A percentile compares a stretch with the other conserved stretches of the same genome.
phyloP scores from a whole-genome alignment of 2,797 vertebrate species.

The Lutjanus argentimaculatus region DNA sequence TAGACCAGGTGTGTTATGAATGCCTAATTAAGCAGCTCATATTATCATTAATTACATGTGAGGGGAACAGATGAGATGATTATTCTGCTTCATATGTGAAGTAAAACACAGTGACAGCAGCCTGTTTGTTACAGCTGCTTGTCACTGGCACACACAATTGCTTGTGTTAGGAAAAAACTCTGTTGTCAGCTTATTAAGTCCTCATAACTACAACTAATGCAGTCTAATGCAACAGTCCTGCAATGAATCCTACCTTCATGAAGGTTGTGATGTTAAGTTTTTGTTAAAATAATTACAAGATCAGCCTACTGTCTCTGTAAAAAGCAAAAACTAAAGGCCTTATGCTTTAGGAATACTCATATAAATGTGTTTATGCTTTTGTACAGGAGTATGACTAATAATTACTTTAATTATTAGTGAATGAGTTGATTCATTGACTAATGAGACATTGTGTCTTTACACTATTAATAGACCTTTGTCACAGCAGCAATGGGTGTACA shows the following conservation, averaged over 20 bases:
- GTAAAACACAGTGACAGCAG: background rate
- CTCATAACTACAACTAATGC: background rate
- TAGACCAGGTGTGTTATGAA: conserved; percentile 41
- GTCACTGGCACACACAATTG: background rate
- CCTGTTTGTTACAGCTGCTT: background rate
- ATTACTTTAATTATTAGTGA: background rate
- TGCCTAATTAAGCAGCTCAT: conserved; percentile 21
- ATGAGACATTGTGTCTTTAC: no score
- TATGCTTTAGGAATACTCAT: background rate
- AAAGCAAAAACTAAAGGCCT: background rate
- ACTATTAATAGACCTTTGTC: no score
- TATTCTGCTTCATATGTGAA: background rate
- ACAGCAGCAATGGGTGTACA: no score
- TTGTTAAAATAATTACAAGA: background rate
- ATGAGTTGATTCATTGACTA: no score
- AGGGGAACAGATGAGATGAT: background rate
- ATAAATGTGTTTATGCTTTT: background rate
- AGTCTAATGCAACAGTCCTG: background rate
- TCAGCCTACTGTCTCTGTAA: background rate
- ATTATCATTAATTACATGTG: background rate
- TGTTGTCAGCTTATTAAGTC: background rate
- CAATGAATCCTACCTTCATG: background rate
- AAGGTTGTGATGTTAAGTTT: background rate
- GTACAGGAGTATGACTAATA: background rate
- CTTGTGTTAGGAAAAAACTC: no score